A percentile compares a stretch with the other conserved stretches of the same genome.
Evolutionary conservation across 1,140 invertebrate species (phyloP).

Genomic region (Apocrypta bakeri): DNA sequence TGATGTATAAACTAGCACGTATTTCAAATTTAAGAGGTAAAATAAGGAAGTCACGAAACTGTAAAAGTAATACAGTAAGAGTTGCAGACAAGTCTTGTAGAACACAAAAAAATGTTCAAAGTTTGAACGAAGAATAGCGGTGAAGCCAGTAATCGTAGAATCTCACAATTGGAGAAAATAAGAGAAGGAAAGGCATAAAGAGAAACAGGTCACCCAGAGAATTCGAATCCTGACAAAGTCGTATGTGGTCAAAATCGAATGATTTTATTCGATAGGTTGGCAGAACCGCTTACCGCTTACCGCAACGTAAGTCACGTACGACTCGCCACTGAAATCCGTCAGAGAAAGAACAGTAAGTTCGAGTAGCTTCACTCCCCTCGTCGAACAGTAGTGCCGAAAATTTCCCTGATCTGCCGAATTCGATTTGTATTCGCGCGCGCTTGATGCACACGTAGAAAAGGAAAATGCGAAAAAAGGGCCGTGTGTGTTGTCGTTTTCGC

Average conservation of each 20-base stretch:
- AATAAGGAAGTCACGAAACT: no score
- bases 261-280: slow-evolving; percentile 11
- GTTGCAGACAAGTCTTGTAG: not conserved
- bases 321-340: slow-evolving; percentile 17
- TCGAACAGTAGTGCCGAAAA: slow-evolving; percentile 52
- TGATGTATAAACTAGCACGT: no score
- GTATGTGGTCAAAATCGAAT: not conserved
- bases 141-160: slow-evolving; percentile 14
- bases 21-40: no score
- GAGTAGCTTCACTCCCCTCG: not conserved
- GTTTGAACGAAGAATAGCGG: not conserved
- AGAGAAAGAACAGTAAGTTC: slow-evolving; percentile 21
- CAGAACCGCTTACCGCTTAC: not conserved
- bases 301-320: slow-evolving; percentile 26
- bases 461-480: slow-evolving; percentile 51
- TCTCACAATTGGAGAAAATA: slow-evolving; percentile 5
- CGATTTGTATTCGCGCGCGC: slow-evolving; percentile 63
- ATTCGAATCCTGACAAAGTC: not conserved
- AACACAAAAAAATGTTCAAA: no score
- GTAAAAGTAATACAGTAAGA: no score
- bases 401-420: slow-evolving; percentile 61
- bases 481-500: slow-evolving; percentile 13
- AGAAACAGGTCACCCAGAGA: not conserved
- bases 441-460: slow-evolving; percentile 23
- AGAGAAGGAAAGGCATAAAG: not conserved